Evolutionary conservation across 2,113 vertebrate genomes (phyloP).

Genomic region (Notothenia coriiceps): DNA sequence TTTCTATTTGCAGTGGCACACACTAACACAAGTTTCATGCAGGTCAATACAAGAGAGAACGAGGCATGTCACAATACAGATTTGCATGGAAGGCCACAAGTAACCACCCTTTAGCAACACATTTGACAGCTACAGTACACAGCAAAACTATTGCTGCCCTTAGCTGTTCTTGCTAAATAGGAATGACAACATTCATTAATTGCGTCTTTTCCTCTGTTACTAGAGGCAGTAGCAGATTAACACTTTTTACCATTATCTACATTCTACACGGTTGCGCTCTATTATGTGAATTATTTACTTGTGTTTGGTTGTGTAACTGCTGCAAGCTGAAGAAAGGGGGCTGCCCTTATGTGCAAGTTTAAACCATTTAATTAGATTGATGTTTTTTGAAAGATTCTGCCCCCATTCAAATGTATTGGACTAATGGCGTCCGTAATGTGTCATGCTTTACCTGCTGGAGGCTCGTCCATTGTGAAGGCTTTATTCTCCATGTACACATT

Average conservation of each 20-base stretch:
- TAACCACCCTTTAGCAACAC: no score
- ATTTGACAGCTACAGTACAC: no score
- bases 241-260: no score
- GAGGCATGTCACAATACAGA: not conserved
- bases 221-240: no score
- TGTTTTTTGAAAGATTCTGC: not conserved
- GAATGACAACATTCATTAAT: no score
- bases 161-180: no score
- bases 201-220: no score
- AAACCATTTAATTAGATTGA: not conserved
- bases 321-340: no score
- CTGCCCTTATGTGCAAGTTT: not conserved
- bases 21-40: not conserved
- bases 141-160: no score
- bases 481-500: slow-evolving; percentile 93
- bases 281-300: not conserved
- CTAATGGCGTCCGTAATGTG: not conserved
- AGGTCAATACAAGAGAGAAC: not conserved
- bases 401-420: not conserved
- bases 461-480: slow-evolving; percentile 92
- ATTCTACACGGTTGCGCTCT: no score
- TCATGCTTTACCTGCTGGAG: slow-evolving; percentile 82
- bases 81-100: slow-evolving; percentile 3
- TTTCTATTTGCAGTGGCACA: not conserved
- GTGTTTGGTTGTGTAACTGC: no score